Percentiles rank a stretch among this genome's conserved stretches.
Evolutionary conservation across 2,888 invertebrate species (phyloP).

Genomic region (Invenusta paracnida): DNA sequence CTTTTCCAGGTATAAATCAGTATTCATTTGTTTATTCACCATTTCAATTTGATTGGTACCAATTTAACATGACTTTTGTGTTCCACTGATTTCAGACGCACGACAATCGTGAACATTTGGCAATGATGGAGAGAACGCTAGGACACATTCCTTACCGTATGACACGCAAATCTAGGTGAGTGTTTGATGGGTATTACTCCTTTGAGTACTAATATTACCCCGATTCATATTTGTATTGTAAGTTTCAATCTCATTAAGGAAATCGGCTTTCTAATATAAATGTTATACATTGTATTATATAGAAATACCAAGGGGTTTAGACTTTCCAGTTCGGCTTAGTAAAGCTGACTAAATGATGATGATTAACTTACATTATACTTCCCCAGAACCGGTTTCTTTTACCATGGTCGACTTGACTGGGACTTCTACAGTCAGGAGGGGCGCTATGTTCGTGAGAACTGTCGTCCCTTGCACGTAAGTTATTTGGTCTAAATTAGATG

Average conservation of each 20-base stretch:
- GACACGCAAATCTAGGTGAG: conserved; percentile 62
- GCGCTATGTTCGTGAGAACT: conserved; percentile 89
- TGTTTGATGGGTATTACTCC: conserved; percentile 46
- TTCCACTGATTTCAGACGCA: conserved; percentile 46
- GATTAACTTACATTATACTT: background rate
- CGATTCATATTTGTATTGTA: no score
- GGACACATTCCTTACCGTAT: conserved; percentile 46
- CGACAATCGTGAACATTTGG: conserved; percentile 48
- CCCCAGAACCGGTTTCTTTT: conserved; percentile 35
- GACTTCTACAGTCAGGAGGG: conserved; percentile 62
- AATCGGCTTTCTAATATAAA: no score
- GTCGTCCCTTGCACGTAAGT: conserved; percentile 37
- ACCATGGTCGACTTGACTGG: conserved; percentile 83
- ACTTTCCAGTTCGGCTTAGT: no score
- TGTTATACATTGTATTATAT: no score
- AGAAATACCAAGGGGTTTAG: no score
- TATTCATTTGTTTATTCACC: no score
- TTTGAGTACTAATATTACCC: conserved; percentile 78
- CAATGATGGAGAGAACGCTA: conserved; percentile 49
- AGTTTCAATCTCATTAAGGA: no score
- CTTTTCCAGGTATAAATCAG: conserved; percentile 39
- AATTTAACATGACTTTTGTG: no score
- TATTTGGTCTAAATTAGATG: background rate
- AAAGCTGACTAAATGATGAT: no score
- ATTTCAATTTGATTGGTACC: no score